phyloP scores from a whole-genome alignment of 2,797 vertebrate species.

The Antennarius maculatus region DNA sequence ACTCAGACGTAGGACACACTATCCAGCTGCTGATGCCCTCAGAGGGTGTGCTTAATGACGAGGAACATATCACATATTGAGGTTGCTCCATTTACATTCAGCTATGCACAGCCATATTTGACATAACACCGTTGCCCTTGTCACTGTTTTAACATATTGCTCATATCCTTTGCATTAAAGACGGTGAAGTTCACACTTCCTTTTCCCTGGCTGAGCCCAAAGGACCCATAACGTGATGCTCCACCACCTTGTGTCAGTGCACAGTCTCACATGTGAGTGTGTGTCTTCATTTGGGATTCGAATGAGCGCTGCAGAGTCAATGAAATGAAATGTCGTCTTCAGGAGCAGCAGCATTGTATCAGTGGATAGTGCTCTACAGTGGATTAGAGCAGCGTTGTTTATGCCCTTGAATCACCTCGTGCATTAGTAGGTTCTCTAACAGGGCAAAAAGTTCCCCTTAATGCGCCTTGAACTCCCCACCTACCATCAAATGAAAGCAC shows the following conservation, averaged over 20 bases:
- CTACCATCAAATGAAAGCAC: conserved; percentile 20
- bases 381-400: conserved; percentile 45
- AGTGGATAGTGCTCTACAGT: conserved; percentile 15
- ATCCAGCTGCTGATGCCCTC: conserved; percentile 38
- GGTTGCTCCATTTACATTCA: conserved; percentile 50
- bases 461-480: conserved; percentile 35
- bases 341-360: conserved; percentile 34
- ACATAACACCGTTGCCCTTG: neutral
- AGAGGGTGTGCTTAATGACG: conserved; percentile 60
- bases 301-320: conserved; percentile 44
- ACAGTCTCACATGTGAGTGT: conserved; percentile 10
- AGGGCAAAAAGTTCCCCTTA: conserved; percentile 42
- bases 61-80: conserved; percentile 56
- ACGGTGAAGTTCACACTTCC: conserved; percentile 41
- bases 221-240: conserved; percentile 46
- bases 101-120: conserved; percentile 20
- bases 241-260: conserved; percentile 38
- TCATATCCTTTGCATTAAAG: conserved; percentile 58
- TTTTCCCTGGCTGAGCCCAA: conserved; percentile 36
- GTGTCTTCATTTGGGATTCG: conserved; percentile 44
- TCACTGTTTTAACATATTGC: conserved; percentile 57
- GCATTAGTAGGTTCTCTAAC: conserved; percentile 30
- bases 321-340: conserved; percentile 38
- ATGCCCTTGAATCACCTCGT: conserved; percentile 33
- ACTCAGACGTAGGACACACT: conserved; percentile 40